Evolutionary conservation across 2,113 vertebrate genomes (phyloP).

Genomic region (Siphamia tubifer): DNA sequence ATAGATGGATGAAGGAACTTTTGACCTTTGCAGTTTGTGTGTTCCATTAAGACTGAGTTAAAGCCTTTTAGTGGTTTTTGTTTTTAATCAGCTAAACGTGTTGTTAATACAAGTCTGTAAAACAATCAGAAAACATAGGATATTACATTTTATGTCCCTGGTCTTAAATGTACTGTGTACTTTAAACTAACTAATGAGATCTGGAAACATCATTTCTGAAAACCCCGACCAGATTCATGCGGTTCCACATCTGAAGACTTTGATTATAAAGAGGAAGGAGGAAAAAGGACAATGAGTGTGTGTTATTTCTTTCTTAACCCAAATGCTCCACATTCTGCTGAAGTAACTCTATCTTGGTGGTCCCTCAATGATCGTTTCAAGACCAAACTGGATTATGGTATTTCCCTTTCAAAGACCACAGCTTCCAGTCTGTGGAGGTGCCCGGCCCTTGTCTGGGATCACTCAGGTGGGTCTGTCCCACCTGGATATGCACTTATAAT

Average conservation of each 20-base stretch:
- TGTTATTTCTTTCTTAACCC: constrained; percentile 21
- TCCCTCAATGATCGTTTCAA: constrained; percentile 56
- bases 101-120: constrained; percentile 7
- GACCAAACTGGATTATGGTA: constrained; percentile 47
- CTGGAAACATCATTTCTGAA: constrained; percentile 37
- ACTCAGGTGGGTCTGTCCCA: neutral
- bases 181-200: constrained; percentile 46
- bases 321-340: constrained; percentile 31
- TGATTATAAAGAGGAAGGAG: constrained; percentile 20
- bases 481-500: neutral
- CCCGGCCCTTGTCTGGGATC: neutral
- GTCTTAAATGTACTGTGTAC: neutral
- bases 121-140: constrained; percentile 7
- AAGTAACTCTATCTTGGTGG: constrained; percentile 54
- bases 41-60: neutral
- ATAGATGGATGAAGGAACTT: neutral
- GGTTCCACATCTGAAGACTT: constrained; percentile 39
- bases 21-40: neutral
- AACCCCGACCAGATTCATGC: constrained; percentile 44
- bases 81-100: neutral
- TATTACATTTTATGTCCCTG: constrained; percentile 16
- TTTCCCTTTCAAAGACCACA: constrained; percentile 58
- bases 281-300: constrained; percentile 1
- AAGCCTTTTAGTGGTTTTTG: neutral
- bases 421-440: constrained; percentile 35